Base-by-base conservation (phyloP, 2,888 invertebrate species). In the Pandemis cinnamomeana region DNA sequence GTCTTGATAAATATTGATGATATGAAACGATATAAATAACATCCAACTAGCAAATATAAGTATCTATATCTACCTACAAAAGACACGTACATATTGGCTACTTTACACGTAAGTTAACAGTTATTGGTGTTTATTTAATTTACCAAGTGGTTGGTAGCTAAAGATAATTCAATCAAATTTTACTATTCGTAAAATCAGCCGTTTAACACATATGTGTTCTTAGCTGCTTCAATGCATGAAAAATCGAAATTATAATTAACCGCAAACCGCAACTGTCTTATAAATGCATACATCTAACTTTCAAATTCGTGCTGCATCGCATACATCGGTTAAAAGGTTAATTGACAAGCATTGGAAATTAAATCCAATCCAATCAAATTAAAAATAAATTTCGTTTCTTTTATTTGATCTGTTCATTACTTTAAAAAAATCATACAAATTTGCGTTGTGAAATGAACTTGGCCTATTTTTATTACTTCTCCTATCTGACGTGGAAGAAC, bases 61-160 rank as follows among this genome's bases (percentile, higher is more conserved):
- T 36, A 58, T 68, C 15, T 67, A 68, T 55, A 13, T 66, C 58
- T 58, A 69, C 42, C 55, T 72, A 63, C 46, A 63, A 63, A 68
- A n/a, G 46, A 61, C 60, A 68, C 27, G 36, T 55, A 72, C 68
- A 55, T 62, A 72, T 42, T 41, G 13, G 20, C 67, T 72, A 68
- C 41, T 63, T 51, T 66, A 41, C 55, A 20, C 7, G 13, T 60
- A 72, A 66, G 44, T 20, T 44, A 60, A 58, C 71, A 64, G 36
- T n/a, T 41, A 69, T 62, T 46, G n/a, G 53, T 41, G 58, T 55
- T 46, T 64, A 64, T 48, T 27, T 11, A 10, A 27, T n/a, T 58
- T 58, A 58, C 27, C 27, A 58, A 58, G 11, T 20, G 58, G 53
- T 8, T 0, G 27, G 58, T 58, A 10, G 27, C 58, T 27, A 27